Evolutionary conservation across 2,113 vertebrate species (phyloP).

Genomic region (Talpa occidentalis): DNA sequence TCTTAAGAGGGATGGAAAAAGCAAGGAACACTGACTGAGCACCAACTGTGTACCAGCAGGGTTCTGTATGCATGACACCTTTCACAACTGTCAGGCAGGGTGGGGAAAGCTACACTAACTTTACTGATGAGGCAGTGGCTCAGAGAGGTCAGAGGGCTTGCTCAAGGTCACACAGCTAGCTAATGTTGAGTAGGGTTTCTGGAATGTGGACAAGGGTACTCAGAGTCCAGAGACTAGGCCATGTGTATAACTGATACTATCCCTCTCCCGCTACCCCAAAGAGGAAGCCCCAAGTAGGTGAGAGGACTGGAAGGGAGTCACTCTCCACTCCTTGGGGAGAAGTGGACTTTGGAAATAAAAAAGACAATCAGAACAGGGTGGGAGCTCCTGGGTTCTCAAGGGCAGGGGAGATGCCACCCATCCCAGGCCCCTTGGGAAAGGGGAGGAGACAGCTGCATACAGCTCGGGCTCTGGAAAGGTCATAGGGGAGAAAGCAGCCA

Average conservation of each 20-base stretch:
- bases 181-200: neutral
- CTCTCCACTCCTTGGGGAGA: neutral
- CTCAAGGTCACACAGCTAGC: slow-evolving; percentile 44
- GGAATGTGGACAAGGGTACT: neutral
- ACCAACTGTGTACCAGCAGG: neutral
- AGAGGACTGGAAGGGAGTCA: neutral
- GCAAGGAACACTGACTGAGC: neutral
- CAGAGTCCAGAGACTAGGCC: neutral
- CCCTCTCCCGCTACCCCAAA: neutral
- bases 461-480: slow-evolving; percentile 70
- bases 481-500: slow-evolving; percentile 74
- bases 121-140: neutral
- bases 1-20: neutral
- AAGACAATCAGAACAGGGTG: neutral
- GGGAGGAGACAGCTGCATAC: slow-evolving; percentile 53
- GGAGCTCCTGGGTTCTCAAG: neutral
- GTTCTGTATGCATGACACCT: neutral
- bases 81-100: neutral
- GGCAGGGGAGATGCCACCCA: slow-evolving; percentile 52
- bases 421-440: slow-evolving; percentile 27
- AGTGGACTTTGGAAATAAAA: slow-evolving; percentile 1
- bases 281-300: neutral
- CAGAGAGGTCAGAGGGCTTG: neutral
- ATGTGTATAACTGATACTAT: neutral
- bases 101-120: neutral